Conservation (phyloP, 2,113 vertebrate genomes). For the Rana temporaria region DNA sequence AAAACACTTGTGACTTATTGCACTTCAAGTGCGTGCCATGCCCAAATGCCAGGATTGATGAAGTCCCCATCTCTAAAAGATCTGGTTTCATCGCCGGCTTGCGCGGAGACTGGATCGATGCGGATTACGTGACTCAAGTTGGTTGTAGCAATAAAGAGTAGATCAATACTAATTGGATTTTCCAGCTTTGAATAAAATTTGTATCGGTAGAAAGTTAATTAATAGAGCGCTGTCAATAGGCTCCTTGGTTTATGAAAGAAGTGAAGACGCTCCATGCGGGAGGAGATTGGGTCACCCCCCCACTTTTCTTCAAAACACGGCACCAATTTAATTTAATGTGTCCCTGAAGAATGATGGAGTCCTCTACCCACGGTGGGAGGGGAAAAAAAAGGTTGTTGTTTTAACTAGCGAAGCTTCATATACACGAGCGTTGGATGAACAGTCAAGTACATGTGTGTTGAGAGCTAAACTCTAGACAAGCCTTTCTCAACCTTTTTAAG, state of each 20-base stretch:
- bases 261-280: slow-evolving; percentile 57
- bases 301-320: not conserved
- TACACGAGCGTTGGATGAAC: no score
- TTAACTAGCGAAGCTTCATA: not conserved
- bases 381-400: not conserved
- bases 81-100: not conserved
- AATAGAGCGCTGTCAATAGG: slow-evolving; percentile 72
- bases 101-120: not conserved
- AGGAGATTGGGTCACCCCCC: not conserved
- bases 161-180: slow-evolving; percentile 75
- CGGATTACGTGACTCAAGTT: slow-evolving; percentile 43
- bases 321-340: not conserved
- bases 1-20: not conserved
- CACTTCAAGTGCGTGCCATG: not conserved
- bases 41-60: slow-evolving; percentile 27
- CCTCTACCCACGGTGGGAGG: not conserved
- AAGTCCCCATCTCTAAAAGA: slow-evolving; percentile 21
- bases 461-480: no score
- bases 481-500: no score
- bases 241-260: slow-evolving; percentile 66
- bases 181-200: slow-evolving; percentile 75
- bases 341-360: slow-evolving; percentile 1
- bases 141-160: slow-evolving; percentile 23
- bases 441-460: no score
- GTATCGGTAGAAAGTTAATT: slow-evolving; percentile 74